These are phyloP conservation scores for Eleginops maclovinus DNA, from an alignment of 2,113 vertebrate genomes.

Conservation along the genomic window DNA sequence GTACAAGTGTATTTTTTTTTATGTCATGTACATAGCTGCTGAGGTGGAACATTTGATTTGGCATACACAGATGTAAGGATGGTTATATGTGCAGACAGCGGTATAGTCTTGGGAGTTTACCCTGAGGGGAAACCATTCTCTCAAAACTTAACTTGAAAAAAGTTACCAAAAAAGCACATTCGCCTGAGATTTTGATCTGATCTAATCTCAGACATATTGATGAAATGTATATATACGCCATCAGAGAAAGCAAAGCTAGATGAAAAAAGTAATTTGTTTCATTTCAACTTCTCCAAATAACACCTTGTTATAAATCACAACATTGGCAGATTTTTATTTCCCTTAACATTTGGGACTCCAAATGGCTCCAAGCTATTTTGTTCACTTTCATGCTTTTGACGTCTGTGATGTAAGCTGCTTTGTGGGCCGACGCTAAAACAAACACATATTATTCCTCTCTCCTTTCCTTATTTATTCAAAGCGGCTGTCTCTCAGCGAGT, in stretches of 20 bases:
- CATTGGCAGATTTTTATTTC: neutral
- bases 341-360: neutral
- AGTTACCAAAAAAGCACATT: too few relatives aligned
- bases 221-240: neutral
- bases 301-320: neutral
- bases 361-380: constrained; percentile 18
- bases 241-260: neutral
- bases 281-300: neutral
- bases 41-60: neutral
- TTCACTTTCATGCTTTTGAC: constrained; percentile 24
- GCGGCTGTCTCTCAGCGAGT: neutral
- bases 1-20: neutral
- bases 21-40: neutral
- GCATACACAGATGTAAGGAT: constrained; percentile 4
- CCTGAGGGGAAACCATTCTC: neutral
- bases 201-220: neutral
- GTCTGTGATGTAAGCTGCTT: constrained; percentile 35
- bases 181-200: neutral
- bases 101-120: constrained; percentile 9
- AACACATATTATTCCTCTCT: neutral
- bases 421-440: constrained; percentile 8
- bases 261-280: neutral
- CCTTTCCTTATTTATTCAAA: constrained; percentile 10
- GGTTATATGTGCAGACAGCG: neutral
- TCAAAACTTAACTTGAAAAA: neutral